Percentiles rank a stretch among this genome's conserved stretches.
These are phyloP conservation scores for Neomicropteryx cornuta DNA, from an alignment of 1,140 invertebrate genomes.

Conservation along the genomic window DNA sequence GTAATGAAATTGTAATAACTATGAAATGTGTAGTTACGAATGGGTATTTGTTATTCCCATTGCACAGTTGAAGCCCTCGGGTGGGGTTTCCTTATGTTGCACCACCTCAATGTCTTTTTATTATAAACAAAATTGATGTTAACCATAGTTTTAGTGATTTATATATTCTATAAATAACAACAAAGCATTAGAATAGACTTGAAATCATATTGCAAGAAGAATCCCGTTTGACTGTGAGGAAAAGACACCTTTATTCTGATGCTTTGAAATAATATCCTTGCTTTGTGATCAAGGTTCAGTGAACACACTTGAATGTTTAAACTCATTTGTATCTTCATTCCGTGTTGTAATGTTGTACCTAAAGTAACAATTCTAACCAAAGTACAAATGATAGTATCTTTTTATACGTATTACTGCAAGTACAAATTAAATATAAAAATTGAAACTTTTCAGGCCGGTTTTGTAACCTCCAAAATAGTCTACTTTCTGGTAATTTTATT, in stretches of 20 bases:
- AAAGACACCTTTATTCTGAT: neutral
- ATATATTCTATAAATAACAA: no score
- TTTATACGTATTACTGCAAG: constrained; percentile 32
- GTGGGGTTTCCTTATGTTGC: no score
- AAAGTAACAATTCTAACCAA: constrained; percentile 35
- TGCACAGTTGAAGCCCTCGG: no score
- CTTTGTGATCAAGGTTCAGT: constrained; percentile 13
- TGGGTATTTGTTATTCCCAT: no score
- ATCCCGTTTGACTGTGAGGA: neutral
- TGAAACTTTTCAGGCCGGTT: constrained; percentile 28
- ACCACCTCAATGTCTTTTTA: no score
- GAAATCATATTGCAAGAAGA: neutral
- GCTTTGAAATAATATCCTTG: neutral
- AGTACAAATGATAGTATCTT: constrained; percentile 41
- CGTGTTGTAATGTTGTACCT: constrained; percentile 31
- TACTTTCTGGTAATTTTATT: constrained; percentile 31
- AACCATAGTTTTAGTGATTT: no score
- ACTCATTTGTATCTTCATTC: constrained; percentile 24
- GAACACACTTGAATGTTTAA: constrained; percentile 22
- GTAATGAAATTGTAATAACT: no score
- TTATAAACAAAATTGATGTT: no score
- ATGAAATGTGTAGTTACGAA: no score
- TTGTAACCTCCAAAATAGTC: constrained; percentile 38
- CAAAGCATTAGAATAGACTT: neutral
- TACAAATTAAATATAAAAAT: constrained; percentile 32